Base-by-base conservation (phyloP, 1,140 invertebrate genomes). In the Drosophila biarmipes region DNA sequence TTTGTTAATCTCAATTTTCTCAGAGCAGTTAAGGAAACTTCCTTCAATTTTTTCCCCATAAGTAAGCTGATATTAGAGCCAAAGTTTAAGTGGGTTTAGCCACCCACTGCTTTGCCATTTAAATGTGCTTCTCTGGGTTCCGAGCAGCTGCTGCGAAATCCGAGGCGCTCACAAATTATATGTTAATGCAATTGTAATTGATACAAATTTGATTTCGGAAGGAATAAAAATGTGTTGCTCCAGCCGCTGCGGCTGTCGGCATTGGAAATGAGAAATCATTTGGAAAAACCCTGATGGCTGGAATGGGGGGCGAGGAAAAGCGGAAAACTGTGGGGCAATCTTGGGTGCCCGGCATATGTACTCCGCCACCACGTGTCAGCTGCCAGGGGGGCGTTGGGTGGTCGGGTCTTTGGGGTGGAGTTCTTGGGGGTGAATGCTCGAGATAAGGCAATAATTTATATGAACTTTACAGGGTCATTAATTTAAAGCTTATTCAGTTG, bases 401-500 rank as follows among this genome's bases (percentile, higher is more conserved):
- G 55, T 40, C 19, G 43, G 17, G 34, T 15, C 51, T 35, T 7
- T 38, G 24, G 19, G 6, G 24, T 19, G 21, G 49, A 19, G 53
- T 42, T 19, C 19, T 38, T 42, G 14, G 40, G 56, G 48, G 42
- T 42, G 63, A 56, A 37, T 56, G 72, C 54, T 68, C 52, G 45
- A 91, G 87, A 90, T 84, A 89, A 89, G 73, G 82, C 69, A 79
- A 91, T 90, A 89, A 90, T 84, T 91, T 91, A 91, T 90, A 84
- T 84, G 79, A 90, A 89, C 79, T 91, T 91, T 90, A 90, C 86
- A 85, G 78, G 80, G 90, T 91, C 90, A 91, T 91, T 91, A 91
- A 91, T 91, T 91, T 90, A 89, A 91, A 91, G 90, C 90, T 91
- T 89, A 91, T 90, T 91, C 90, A 91, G 90, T 91, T 91, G 90